phyloP scores from a whole-genome alignment of 1,140 invertebrate species.

The Drosophila parabipectinata region DNA sequence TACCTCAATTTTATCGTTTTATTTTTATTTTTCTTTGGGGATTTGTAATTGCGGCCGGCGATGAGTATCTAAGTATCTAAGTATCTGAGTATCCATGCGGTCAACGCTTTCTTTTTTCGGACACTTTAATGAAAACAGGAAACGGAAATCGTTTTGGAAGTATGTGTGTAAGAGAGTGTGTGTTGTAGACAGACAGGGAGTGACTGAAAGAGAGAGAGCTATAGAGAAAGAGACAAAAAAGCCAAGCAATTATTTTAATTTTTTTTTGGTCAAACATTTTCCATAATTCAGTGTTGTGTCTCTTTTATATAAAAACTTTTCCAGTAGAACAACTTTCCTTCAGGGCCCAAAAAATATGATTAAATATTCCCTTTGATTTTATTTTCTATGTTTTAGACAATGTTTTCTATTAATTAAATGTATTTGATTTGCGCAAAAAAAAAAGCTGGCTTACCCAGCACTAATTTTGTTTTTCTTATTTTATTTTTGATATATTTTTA shows the following conservation, averaged over 20 bases:
- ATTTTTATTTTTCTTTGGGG: neutral
- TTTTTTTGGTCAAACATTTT: constrained; percentile 26
- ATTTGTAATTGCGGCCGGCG: constrained; percentile 40
- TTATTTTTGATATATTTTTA: constrained; percentile 18
- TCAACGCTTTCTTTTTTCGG: constrained; percentile 69
- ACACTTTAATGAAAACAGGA: constrained; percentile 75
- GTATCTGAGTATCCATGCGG: constrained; percentile 39
- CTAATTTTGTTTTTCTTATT: neutral
- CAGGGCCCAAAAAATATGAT: neutral
- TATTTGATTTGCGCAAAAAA: constrained; percentile 20
- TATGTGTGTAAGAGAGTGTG: constrained; percentile 17
- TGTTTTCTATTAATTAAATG: constrained; percentile 61
- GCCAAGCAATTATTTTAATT: neutral
- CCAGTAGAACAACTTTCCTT: neutral
- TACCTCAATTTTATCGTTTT: neutral
- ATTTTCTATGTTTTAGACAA: constrained; percentile 16
- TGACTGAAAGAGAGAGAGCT: neutral
- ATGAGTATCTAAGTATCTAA: constrained; percentile 27
- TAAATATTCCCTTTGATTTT: constrained; percentile 37
- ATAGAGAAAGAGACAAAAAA: neutral
- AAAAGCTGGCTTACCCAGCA: neutral
- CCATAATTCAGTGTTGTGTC: constrained; percentile 29
- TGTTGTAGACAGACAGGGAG: neutral
- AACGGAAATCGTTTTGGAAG: constrained; percentile 71
- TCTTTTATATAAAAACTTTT: constrained; percentile 40